Conservation (phyloP, 1,140 invertebrate genomes). For the Euwallacea similis region DNA sequence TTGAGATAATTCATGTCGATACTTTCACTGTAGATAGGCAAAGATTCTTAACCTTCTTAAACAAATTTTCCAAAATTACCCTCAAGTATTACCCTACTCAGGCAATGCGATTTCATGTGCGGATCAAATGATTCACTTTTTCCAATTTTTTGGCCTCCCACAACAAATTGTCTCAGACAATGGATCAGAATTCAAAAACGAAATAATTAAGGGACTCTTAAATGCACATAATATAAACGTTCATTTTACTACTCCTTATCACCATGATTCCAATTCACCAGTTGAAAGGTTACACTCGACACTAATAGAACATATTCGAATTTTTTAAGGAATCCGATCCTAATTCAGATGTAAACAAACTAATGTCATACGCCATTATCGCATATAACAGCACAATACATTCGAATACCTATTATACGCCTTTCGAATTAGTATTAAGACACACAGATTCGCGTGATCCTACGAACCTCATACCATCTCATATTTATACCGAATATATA, state of each 20-base stretch:
- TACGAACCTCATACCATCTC: slow-evolving; percentile 19
- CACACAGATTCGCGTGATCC: slow-evolving; percentile 35
- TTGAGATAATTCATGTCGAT: slow-evolving; percentile 2
- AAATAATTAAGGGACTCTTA: too few relatives aligned
- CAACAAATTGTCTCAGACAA: slow-evolving; percentile 40
- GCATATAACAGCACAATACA: slow-evolving; percentile 10
- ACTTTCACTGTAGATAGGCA: background rate
- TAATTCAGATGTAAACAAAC: slow-evolving; percentile 15
- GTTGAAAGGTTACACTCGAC: slow-evolving; percentile 44
- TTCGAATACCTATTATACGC: background rate
- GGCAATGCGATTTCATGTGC: slow-evolving; percentile 18
- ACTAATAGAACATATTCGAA: slow-evolving; percentile 45
- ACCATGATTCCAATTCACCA: slow-evolving; percentile 48
- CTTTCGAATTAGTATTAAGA: slow-evolving; percentile 20
- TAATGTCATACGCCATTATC: background rate
- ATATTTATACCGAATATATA: slow-evolving; percentile 11
- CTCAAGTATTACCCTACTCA: slow-evolving; percentile 30
- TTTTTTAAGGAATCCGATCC: slow-evolving; percentile 42
- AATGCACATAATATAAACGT: slow-evolving; percentile 46
- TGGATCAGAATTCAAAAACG: slow-evolving; percentile 43
- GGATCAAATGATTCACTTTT: slow-evolving; percentile 37
- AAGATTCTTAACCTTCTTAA: background rate
- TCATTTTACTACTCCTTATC: slow-evolving; percentile 49
- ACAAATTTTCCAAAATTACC: slow-evolving; percentile 31
- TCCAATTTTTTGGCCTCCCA: slow-evolving; percentile 37